Evolutionary conservation across 2,113 vertebrate genomes (phyloP).

Genomic region (Zapornia atra): DNA sequence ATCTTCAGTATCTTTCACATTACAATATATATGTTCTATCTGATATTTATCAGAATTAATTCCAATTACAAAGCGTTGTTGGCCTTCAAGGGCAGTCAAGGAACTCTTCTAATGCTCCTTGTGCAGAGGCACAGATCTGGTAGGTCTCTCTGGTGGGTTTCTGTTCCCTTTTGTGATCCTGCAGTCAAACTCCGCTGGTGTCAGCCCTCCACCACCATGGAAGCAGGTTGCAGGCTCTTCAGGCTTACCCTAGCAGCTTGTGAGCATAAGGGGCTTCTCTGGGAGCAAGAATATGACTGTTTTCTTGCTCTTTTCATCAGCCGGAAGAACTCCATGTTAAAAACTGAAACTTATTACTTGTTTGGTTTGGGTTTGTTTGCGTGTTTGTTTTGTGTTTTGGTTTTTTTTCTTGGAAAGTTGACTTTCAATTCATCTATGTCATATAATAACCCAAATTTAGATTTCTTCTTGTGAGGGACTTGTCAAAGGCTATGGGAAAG

Average conservation of each 20-base stretch:
- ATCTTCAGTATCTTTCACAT: neutral
- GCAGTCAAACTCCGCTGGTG: neutral
- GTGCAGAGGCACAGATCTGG: neutral
- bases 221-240: neutral
- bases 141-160: neutral
- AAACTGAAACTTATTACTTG: neutral
- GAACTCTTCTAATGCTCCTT: neutral
- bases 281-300: neutral
- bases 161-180: neutral
- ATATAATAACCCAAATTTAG: neutral
- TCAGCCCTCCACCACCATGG: neutral
- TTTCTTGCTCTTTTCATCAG: neutral
- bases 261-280: neutral
- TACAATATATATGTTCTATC: neutral
- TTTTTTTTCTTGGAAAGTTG: neutral
- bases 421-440: neutral
- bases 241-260: neutral
- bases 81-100: neutral
- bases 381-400: too few species aligned
- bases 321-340: neutral
- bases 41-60: neutral
- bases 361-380: neutral
- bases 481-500: neutral
- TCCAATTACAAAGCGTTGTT: neutral
- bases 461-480: neutral